Evolutionary conservation across 1,140 invertebrate species (phyloP).

Genomic region (Marisa cornuarietis): DNA sequence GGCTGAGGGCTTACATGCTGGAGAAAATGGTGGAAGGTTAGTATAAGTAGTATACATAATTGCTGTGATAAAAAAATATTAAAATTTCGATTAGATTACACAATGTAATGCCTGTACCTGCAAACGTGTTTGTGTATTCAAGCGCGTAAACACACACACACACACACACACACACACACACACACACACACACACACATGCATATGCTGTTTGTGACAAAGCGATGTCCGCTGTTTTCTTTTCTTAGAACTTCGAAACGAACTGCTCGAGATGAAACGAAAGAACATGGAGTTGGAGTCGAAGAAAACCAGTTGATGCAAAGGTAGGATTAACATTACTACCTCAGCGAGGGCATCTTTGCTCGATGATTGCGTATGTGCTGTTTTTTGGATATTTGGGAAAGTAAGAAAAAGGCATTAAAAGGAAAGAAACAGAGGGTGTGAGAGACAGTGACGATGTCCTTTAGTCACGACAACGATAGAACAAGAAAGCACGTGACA

Average conservation of each 20-base stretch:
- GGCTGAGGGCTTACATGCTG: too few species aligned
- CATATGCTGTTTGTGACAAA: neutral
- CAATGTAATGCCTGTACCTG: too few species aligned
- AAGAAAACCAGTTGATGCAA: neutral
- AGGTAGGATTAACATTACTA: neutral
- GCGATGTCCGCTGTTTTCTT: neutral
- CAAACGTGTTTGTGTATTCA: too few species aligned
- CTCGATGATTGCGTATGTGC: neutral
- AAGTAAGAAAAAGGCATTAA: too few species aligned
- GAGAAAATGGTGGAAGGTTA: too few species aligned
- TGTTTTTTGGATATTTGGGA: neutral
- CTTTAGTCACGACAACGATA: too few species aligned
- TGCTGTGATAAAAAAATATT: too few species aligned
- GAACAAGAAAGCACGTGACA: too few species aligned
- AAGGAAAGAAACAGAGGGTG: too few species aligned
- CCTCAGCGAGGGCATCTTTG: neutral
- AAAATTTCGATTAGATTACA: too few species aligned
- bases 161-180: slow-evolving; percentile 7
- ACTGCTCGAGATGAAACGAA: neutral
- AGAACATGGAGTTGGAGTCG: neutral
- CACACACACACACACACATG: neutral
- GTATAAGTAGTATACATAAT: too few species aligned
- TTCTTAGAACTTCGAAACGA: slow-evolving; percentile 4
- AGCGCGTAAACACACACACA: neutral
- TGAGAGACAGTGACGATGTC: too few species aligned